Conservation (phyloP, 2,113 vertebrate genomes). For the Ammodytes marinus region DNA sequence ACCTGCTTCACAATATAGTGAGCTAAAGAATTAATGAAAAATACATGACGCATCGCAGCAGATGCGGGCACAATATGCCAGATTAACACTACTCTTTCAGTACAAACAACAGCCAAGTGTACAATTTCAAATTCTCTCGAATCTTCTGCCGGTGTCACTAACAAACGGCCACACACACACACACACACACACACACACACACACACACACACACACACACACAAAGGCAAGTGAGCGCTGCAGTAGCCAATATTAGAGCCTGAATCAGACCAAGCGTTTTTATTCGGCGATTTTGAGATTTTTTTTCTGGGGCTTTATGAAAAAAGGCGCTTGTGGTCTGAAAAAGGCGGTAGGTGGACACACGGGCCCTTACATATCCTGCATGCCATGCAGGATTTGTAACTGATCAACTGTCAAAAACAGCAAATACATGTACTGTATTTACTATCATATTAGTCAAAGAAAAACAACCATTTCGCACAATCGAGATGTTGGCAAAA, state of each 20-base stretch:
- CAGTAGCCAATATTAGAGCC: constrained; percentile 10
- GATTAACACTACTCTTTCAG: constrained; percentile 47
- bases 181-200: constrained; percentile 23
- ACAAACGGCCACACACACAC: constrained; percentile 31
- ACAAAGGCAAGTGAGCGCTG: constrained; percentile 3
- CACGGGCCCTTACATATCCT: too few relatives aligned
- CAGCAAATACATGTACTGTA: too few relatives aligned
- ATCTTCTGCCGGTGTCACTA: constrained; percentile 52
- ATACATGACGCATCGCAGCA: constrained; percentile 28
- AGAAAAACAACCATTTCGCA: too few relatives aligned
- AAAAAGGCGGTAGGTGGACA: too few relatives aligned
- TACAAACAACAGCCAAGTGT: constrained; percentile 49
- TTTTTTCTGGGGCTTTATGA: too few relatives aligned
- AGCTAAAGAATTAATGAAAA: constrained; percentile 3
- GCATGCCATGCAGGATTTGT: too few relatives aligned
- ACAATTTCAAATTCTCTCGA: constrained; percentile 51
- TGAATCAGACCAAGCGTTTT: neutral
- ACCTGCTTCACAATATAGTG: constrained; percentile 35
- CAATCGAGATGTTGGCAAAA: too few relatives aligned
- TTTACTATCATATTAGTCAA: too few relatives aligned
- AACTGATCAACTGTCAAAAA: too few relatives aligned
- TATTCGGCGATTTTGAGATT: too few relatives aligned
- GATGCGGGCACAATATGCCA: constrained; percentile 44
- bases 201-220: constrained; percentile 18
- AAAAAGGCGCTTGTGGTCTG: too few relatives aligned